These are phyloP conservation scores for Drosophila picticornis DNA, from an alignment of 2,888 invertebrate genomes.

Conservation along the genomic window DNA sequence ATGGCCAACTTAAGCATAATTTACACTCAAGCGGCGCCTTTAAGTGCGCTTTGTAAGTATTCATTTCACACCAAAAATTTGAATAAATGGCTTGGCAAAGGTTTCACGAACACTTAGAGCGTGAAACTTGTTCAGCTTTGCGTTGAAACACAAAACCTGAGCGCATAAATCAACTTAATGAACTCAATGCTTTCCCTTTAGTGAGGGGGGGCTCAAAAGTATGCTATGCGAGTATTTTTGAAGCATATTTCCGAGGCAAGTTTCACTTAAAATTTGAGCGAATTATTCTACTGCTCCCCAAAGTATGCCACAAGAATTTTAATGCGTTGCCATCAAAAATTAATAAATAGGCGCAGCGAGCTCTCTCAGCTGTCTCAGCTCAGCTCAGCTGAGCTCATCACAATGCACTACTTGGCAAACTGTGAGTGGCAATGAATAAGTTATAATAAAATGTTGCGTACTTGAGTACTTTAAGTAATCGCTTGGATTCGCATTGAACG, in stretches of 20 bases:
- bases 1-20: slow-evolving; percentile 9
- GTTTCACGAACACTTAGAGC: slow-evolving; percentile 15
- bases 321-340: slow-evolving; percentile 47
- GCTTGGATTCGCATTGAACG: slow-evolving; percentile 20
- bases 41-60: slow-evolving; percentile 32
- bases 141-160: slow-evolving; percentile 21
- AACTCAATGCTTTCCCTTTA: slow-evolving; percentile 17
- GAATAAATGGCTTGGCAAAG: slow-evolving; percentile 16
- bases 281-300: slow-evolving; percentile 10
- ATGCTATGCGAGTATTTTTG: slow-evolving; percentile 26
- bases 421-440: slow-evolving; percentile 48
- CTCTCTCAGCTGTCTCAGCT: background rate
- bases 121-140: slow-evolving; percentile 13
- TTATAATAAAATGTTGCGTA: slow-evolving; percentile 38
- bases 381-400: slow-evolving; percentile 26
- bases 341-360: slow-evolving; percentile 44
- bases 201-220: slow-evolving; percentile 20
- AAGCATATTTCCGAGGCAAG: slow-evolving; percentile 10
- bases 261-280: slow-evolving; percentile 24
- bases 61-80: slow-evolving; percentile 9
- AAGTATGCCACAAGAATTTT: slow-evolving; percentile 39
- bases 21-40: slow-evolving; percentile 9
- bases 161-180: slow-evolving; percentile 58
- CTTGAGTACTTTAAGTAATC: slow-evolving; percentile 24
- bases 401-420: slow-evolving; percentile 29